phyloP scores from a whole-genome alignment of 1,140 invertebrate species.

The Euura lappo region DNA sequence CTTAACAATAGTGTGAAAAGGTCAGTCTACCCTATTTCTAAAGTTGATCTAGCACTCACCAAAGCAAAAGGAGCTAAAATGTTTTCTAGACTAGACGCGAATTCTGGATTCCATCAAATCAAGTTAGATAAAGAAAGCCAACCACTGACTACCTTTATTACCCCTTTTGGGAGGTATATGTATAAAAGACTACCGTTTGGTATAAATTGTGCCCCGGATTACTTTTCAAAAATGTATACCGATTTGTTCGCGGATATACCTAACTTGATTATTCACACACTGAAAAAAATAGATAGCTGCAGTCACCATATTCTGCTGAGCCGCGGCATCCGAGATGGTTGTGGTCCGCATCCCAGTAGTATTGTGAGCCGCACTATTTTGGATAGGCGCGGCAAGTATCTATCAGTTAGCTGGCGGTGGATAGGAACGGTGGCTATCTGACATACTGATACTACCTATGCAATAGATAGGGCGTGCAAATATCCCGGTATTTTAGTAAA shows the following conservation, averaged over 20 bases:
- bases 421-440: too few species aligned
- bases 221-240: not conserved
- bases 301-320: too few species aligned
- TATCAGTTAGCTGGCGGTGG: too few species aligned
- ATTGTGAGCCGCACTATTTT: too few species aligned
- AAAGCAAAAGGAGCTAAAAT: slow-evolving; percentile 19
- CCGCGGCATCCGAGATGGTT: too few species aligned
- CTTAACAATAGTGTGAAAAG: slow-evolving; percentile 39
- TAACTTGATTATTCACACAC: slow-evolving; percentile 27
- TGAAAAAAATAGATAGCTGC: too few species aligned
- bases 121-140: slow-evolving; percentile 33
- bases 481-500: too few species aligned
- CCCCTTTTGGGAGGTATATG: slow-evolving; percentile 42
- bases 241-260: slow-evolving; percentile 25
- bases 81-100: slow-evolving; percentile 35
- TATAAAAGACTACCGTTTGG: slow-evolving; percentile 39
- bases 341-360: too few species aligned
- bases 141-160: slow-evolving; percentile 46
- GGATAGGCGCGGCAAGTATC: too few species aligned
- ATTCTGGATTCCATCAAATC: slow-evolving; percentile 23
- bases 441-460: too few species aligned
- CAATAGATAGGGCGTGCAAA: too few species aligned
- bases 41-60: slow-evolving; percentile 33
- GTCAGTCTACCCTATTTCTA: slow-evolving; percentile 35
- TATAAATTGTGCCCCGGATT: too few species aligned